phyloP scores from a whole-genome alignment of 2,113 vertebrate species.

The Gobio gobio region DNA sequence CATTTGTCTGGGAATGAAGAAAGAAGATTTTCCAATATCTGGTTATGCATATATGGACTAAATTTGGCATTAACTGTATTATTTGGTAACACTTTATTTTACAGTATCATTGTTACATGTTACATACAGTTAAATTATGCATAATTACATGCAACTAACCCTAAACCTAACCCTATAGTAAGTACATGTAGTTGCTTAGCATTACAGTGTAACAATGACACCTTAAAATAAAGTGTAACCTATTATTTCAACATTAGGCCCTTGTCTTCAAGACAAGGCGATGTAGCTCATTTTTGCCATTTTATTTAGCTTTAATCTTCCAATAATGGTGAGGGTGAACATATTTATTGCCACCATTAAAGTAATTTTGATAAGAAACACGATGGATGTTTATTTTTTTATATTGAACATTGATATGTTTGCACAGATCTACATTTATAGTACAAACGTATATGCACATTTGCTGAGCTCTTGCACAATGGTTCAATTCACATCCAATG shows the following conservation, averaged over 20 bases:
- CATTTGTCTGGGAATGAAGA: background rate
- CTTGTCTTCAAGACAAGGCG: constrained; percentile 11
- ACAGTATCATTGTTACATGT: no score
- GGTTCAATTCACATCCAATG: constrained; percentile 51
- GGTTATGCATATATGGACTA: background rate
- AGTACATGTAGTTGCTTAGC: no score
- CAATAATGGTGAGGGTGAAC: constrained; percentile 36
- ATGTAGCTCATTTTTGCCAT: background rate
- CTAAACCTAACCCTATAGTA: no score
- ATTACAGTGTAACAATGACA: no score
- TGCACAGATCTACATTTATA: background rate
- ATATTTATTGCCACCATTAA: constrained; percentile 75
- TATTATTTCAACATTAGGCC: background rate
- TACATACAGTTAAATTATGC: no score
- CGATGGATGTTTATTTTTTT: constrained; percentile 18
- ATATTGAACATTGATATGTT: background rate
- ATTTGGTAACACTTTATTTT: no score
- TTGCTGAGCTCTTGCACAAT: constrained; percentile 43
- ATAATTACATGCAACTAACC: no score
- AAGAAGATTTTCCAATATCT: background rate
- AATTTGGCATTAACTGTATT: background rate
- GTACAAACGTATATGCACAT: background rate
- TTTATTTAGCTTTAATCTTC: constrained; percentile 16
- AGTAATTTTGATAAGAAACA: constrained; percentile 62
- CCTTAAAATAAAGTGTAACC: no score